Conservation (phyloP, 2,113 vertebrate species). For the Polyodon spathula region DNA sequence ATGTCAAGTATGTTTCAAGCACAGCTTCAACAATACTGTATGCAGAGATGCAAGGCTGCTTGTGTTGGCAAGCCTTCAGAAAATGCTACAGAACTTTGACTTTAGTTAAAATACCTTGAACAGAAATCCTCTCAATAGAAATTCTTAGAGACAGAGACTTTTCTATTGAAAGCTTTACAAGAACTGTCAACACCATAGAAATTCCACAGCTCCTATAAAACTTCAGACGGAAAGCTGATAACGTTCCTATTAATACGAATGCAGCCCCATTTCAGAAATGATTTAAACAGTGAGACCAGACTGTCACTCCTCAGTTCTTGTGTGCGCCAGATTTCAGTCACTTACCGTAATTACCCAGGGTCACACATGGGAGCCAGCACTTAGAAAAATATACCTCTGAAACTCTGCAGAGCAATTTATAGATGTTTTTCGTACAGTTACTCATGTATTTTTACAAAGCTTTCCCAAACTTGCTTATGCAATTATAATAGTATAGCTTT, state of each 20-base stretch:
- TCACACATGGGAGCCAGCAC: no score
- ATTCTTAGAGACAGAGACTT: slow-evolving; percentile 43
- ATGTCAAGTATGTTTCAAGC: slow-evolving; percentile 38
- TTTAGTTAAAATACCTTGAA: slow-evolving; percentile 44
- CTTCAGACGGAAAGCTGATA: not conserved
- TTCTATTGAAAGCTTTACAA: slow-evolving; percentile 10
- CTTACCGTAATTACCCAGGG: no score
- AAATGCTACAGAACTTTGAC: slow-evolving; percentile 37
- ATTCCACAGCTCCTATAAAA: not conserved
- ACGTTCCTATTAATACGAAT: not conserved
- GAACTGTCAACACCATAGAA: not conserved
- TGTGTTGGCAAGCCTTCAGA: slow-evolving; percentile 47
- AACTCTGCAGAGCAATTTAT: no score
- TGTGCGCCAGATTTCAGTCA: no score
- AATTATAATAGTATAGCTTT: no score
- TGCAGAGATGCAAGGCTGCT: slow-evolving; percentile 31
- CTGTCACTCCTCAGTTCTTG: no score
- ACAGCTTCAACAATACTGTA: slow-evolving; percentile 35
- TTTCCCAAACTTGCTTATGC: no score
- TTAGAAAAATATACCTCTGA: no score
- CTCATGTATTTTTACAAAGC: no score
- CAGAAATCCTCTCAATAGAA: slow-evolving; percentile 47
- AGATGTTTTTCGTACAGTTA: no score
- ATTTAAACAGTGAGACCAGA: not conserved
- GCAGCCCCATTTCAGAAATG: not conserved